A percentile compares a stretch with the other conserved stretches of the same genome.
Conservation (phyloP, 2,888 invertebrate species). For the Pycnomerus fuliginosus region DNA sequence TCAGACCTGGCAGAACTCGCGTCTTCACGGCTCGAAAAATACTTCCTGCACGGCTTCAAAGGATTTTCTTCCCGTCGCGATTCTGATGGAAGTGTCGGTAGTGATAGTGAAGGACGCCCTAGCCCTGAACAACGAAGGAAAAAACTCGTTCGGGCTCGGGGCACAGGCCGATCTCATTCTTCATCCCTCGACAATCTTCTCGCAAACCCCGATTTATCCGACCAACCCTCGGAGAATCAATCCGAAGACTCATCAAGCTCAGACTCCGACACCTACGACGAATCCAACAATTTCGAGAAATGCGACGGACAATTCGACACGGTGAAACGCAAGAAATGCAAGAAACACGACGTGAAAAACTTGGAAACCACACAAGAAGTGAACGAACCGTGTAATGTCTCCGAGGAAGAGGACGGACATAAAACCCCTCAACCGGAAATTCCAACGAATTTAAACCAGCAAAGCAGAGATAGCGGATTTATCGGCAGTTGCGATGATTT, state of each 20-base stretch:
- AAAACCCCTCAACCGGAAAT: slow-evolving; percentile 68
- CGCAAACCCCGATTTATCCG: slow-evolving; percentile 60
- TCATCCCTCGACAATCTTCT: slow-evolving; percentile 78
- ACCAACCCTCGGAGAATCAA: slow-evolving; percentile 48
- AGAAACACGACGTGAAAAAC: slow-evolving; percentile 69
- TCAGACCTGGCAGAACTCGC: slow-evolving; percentile 72
- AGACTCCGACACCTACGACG: slow-evolving; percentile 71
- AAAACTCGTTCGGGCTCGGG: slow-evolving; percentile 76
- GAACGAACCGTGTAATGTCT: slow-evolving; percentile 57
- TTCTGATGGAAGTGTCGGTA: slow-evolving; percentile 85
- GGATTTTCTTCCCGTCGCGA: slow-evolving; percentile 76
- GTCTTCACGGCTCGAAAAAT: slow-evolving; percentile 84
- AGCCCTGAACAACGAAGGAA: slow-evolving; percentile 86
- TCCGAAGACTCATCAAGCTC: slow-evolving; percentile 63
- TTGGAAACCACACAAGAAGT: slow-evolving; percentile 64
- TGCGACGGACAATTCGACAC: slow-evolving; percentile 77
- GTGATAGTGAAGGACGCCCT: slow-evolving; percentile 85
- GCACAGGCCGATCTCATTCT: slow-evolving; percentile 79
- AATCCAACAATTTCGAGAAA: slow-evolving; percentile 68
- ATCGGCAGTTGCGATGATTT: slow-evolving; percentile 87
- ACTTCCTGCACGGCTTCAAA: slow-evolving; percentile 84
- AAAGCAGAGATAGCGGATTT: slow-evolving; percentile 85
- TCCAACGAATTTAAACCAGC: slow-evolving; percentile 70
- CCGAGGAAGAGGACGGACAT: slow-evolving; percentile 66
- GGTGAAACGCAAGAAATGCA: slow-evolving; percentile 79